These are phyloP conservation scores for Caracal caracal DNA, from an alignment of 2,113 vertebrate species.

Conservation along the genomic window DNA sequence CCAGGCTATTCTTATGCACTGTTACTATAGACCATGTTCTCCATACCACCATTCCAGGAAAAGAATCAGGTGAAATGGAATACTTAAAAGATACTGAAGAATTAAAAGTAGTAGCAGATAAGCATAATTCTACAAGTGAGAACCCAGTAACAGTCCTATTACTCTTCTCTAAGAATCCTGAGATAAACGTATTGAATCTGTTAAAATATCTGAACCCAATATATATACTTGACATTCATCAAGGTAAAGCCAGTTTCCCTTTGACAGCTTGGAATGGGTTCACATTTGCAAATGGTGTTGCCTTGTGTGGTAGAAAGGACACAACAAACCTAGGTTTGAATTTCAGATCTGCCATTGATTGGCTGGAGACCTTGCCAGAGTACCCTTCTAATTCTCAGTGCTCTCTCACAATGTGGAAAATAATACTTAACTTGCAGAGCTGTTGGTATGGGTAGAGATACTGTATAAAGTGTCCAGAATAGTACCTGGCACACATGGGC, in stretches of 20 bases:
- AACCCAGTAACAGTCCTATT: not conserved
- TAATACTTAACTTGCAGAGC: not conserved
- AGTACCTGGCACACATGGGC: not conserved
- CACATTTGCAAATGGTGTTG: not conserved
- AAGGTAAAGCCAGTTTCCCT: not conserved
- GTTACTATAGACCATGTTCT: not conserved
- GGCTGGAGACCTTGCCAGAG: not conserved
- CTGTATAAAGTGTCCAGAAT: not conserved
- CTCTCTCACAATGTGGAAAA: not conserved
- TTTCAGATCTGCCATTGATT: not conserved
- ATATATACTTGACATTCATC: not conserved
- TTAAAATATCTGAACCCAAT: slow-evolving; percentile 16
- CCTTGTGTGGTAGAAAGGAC: not conserved
- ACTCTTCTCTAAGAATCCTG: not conserved
- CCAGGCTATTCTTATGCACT: not conserved
- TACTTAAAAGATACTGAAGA: not conserved
- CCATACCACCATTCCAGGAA: not conserved
- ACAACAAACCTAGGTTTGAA: not conserved
- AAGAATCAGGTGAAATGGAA: slow-evolving; percentile 7
- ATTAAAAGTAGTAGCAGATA: slow-evolving; percentile 33
- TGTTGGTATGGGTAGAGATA: not conserved
- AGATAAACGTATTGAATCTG: not conserved
- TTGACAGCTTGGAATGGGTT: not conserved
- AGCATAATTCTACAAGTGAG: not conserved
- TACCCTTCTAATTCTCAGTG: not conserved